Evolutionary conservation across 2,888 invertebrate genomes (phyloP), one percentile per base, ranked within the genome.

Genomic region (Steinernema scapterisci): DNA sequence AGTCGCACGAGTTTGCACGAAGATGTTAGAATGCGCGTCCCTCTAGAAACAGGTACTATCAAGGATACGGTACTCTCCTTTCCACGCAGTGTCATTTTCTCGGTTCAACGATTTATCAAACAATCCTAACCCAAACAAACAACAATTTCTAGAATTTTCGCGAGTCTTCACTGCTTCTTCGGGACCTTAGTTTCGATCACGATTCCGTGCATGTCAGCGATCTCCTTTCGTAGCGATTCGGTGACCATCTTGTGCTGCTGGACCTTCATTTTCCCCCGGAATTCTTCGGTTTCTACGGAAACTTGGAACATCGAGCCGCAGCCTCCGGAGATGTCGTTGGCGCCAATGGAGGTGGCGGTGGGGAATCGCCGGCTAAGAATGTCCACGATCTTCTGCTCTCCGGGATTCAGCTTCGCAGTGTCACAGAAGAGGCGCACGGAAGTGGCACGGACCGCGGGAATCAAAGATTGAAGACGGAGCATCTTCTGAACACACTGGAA

Each of bases 181-280:
- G 91, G 89, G 25, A 90, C 89, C 75, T 91, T 90, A 0, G 94
- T 94, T 80, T 92, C 91, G 83, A 94, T 93, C 79, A 93, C 90
- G 73, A 94, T 89, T 9, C 94, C 94, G 88, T 94, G 94, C 92
- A 94, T 93, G 84, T 92, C 91, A 83, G 92, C 92, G 78, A 94
- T 93, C 89, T 94, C 92, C 81, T 91, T 91, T 86, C 92, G 92
- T 51, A 94, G 89, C 48, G 74, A 74, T 5, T 75, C 77, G n/a
- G 83, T 86, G 31, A 85, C 81, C 44, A 78, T 72, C 75, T 83
- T 83, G 76, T 86, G 85, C 72, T 86, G 85, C 54, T 85, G 80
- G 7, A 89, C 86, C 56, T 86, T 88, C 48, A 86, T 81, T 77
- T 87, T 85, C 3, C 89, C 89, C 70, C 83, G 76, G 80, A 89